Conservation (phyloP, 2,888 invertebrate species). For the Schizotus pectinicornis region DNA sequence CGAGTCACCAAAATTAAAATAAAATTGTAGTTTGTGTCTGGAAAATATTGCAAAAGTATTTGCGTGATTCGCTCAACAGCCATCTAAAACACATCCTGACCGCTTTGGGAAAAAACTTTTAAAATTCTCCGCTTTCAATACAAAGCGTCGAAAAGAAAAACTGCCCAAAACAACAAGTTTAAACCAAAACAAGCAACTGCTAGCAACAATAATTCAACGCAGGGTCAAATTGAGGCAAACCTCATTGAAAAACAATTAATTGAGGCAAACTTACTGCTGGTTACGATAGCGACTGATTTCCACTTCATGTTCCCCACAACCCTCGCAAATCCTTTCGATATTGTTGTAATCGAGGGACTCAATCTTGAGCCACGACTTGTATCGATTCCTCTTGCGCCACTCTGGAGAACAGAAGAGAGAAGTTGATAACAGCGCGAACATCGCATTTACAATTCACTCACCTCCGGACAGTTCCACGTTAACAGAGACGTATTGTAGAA, state of each 20-base stretch:
- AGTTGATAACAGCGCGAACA: slow-evolving; percentile 4
- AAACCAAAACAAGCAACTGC: not conserved
- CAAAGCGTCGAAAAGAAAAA: too few species aligned
- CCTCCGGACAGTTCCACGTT: slow-evolving; percentile 65
- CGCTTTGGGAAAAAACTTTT: too few species aligned
- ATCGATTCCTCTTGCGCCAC: slow-evolving; percentile 14
- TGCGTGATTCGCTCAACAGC: too few species aligned
- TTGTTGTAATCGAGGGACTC: slow-evolving; percentile 59
- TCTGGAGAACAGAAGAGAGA: slow-evolving; percentile 6
- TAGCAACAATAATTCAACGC: not conserved
- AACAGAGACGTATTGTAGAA: slow-evolving; percentile 61
- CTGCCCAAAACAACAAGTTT: not conserved
- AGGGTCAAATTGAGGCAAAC: not conserved
- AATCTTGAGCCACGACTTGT: slow-evolving; percentile 36
- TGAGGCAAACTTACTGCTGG: slow-evolving; percentile 58
- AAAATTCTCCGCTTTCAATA: too few species aligned
- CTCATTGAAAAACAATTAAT: too few species aligned
- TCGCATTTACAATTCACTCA: slow-evolving; percentile 42
- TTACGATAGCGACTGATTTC: slow-evolving; percentile 63
- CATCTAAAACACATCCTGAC: too few species aligned
- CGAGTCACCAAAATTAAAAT: too few species aligned
- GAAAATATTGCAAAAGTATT: too few species aligned
- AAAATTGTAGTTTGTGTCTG: too few species aligned
- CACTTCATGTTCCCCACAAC: slow-evolving; percentile 62
- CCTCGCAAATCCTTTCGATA: slow-evolving; percentile 59